A percentile compares a stretch with the other conserved stretches of the same genome.
Conservation (phyloP, 2,888 invertebrate genomes). For the Ormyrus nitidulus region DNA sequence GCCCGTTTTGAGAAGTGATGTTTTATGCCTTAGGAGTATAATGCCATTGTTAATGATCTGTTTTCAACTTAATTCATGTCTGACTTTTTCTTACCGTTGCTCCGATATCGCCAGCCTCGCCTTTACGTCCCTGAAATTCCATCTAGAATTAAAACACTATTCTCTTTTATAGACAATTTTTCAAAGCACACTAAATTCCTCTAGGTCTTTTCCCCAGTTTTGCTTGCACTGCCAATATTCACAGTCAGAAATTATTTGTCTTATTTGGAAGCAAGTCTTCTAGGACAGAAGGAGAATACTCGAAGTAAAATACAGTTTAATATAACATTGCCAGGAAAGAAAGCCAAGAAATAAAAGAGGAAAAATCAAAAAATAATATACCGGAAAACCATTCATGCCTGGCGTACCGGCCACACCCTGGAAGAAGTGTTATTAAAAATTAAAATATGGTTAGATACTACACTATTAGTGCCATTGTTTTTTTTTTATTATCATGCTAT, state of each 20-base stretch:
- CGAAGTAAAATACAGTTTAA: not conserved
- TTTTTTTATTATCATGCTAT: not conserved
- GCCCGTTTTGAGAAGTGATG: no score
- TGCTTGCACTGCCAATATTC: slow-evolving; percentile 61
- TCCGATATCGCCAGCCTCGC: slow-evolving; percentile 85
- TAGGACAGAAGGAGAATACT: slow-evolving; percentile 10
- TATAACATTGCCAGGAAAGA: not conserved
- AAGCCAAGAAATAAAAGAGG: slow-evolving; percentile 63
- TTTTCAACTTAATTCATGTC: no score
- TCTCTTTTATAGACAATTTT: slow-evolving; percentile 12
- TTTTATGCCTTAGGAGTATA: no score
- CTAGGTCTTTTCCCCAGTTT: slow-evolving; percentile 15
- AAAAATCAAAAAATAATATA: slow-evolving; percentile 80
- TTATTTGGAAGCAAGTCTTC: slow-evolving; percentile 55
- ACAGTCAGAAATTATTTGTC: slow-evolving; percentile 6
- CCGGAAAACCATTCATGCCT: slow-evolving; percentile 94
- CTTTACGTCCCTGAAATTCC: slow-evolving; percentile 83
- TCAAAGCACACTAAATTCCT: slow-evolving; percentile 17
- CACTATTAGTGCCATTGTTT: slow-evolving; percentile 14
- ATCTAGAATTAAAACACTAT: slow-evolving; percentile 53
- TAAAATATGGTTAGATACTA: slow-evolving; percentile 62
- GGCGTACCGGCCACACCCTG: slow-evolving; percentile 89
- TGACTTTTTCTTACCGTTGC: slow-evolving; percentile 81
- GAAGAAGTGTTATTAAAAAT: slow-evolving; percentile 75
- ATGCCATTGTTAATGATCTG: no score